Evolutionary conservation across 2,113 vertebrate species (phyloP).

Genomic region (Delphinus delphis): DNA sequence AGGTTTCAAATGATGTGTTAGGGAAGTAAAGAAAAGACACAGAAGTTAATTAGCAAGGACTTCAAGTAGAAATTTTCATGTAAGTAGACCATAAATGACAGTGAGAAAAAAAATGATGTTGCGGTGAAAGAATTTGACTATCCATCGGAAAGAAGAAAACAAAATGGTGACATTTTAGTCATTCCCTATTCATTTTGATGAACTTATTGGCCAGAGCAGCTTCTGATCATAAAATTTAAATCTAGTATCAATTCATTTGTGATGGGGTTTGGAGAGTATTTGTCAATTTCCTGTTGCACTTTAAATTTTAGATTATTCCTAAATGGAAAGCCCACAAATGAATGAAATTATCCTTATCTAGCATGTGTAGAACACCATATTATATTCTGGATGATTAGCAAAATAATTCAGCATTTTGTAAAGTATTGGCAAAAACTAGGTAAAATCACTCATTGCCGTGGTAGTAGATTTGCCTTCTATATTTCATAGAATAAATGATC

Average conservation of each 20-base stretch:
- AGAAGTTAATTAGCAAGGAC: not conserved
- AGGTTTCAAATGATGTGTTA: not conserved
- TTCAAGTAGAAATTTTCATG: not conserved
- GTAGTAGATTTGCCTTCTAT: not conserved
- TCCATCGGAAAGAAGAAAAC: not conserved
- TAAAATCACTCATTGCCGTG: not conserved
- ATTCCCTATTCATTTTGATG: not conserved
- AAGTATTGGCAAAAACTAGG: not conserved
- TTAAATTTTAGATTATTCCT: not conserved
- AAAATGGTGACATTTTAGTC: not conserved
- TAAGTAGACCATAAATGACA: not conserved
- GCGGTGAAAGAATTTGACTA: not conserved
- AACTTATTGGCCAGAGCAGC: not conserved
- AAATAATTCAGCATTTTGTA: not conserved
- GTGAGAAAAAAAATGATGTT: not conserved
- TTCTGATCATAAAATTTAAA: not conserved
- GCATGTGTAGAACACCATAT: not conserved
- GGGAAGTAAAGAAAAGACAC: not conserved
- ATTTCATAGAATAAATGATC: constrained; percentile 9
- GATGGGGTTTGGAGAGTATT: not conserved
- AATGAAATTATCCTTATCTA: not conserved
- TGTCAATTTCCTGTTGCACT: not conserved
- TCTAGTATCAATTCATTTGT: not conserved
- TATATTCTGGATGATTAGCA: not conserved
- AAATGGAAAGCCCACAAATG: not conserved